phyloP scores from a whole-genome alignment of 2,113 vertebrate species.

The Murina feae region DNA sequence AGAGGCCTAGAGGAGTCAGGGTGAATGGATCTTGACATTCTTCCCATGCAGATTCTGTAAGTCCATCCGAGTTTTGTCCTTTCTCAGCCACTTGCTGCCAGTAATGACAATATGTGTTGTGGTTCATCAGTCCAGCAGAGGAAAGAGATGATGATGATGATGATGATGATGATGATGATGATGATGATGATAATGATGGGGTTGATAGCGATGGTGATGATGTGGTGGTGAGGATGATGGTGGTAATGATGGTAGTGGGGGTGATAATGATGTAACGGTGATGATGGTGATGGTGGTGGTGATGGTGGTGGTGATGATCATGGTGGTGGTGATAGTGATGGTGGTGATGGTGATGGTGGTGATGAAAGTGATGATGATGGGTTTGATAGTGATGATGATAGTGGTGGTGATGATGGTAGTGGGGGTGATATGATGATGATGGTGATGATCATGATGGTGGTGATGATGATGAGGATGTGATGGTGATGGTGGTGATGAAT shows the following conservation, averaged over 20 bases:
- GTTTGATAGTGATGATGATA: accelerated
- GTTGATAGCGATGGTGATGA: accelerated
- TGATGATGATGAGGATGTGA: not conserved
- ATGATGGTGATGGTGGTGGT: accelerated
- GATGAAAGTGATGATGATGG: not conserved
- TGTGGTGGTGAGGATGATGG: accelerated
- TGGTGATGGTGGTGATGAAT: not conserved
- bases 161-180: not conserved
- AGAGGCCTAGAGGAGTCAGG: not conserved
- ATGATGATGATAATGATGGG: accelerated
- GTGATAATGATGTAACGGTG: accelerated
- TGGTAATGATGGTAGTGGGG: accelerated
- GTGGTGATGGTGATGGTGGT: accelerated
- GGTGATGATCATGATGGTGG: accelerated
- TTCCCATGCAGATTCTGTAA: not conserved
- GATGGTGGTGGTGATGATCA: accelerated
- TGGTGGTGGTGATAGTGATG: accelerated
- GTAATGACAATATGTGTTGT: not conserved
- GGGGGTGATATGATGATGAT: too few relatives aligned
- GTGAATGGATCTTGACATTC: not conserved
- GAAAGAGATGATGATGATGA: not conserved
- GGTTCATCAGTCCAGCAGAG: not conserved
- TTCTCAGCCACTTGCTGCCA: not conserved
- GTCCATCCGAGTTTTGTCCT: not conserved
- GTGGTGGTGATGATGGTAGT: not conserved